A percentile compares a stretch with the other conserved stretches of the same genome.
Conservation (phyloP, 2,113 vertebrate genomes). For the Theropithecus gelada region DNA sequence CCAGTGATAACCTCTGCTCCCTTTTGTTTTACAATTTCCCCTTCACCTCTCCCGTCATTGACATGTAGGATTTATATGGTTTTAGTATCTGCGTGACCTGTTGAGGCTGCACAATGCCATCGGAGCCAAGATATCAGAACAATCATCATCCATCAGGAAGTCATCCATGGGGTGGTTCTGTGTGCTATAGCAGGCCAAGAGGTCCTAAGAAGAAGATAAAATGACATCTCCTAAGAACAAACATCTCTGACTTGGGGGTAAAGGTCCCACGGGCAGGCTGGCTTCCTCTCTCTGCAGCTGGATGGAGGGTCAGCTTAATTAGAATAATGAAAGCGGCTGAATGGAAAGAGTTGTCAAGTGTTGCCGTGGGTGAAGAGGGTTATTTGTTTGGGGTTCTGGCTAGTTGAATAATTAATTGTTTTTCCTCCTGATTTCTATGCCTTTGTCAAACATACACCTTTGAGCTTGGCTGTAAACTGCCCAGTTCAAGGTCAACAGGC, state of each 20-base stretch:
- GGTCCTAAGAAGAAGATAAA: not conserved
- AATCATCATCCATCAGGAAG: not conserved
- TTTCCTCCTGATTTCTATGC: not conserved
- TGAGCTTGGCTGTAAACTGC: not conserved
- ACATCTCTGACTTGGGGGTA: not conserved
- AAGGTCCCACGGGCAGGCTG: not conserved
- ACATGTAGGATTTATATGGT: not conserved
- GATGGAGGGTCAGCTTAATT: not conserved
- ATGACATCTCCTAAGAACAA: not conserved
- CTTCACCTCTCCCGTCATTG: not conserved
- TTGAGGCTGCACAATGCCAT: not conserved
- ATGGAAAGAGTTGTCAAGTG: not conserved
- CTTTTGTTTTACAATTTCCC: conserved; percentile 39
- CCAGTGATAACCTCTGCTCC: not conserved
- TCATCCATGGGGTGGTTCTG: not conserved
- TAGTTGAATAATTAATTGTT: not conserved
- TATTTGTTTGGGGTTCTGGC: not conserved
- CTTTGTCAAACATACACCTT: not conserved
- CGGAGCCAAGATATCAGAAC: not conserved
- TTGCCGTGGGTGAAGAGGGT: no score
- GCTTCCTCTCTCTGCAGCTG: not conserved
- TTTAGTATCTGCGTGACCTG: conserved; percentile 11
- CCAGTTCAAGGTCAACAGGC: not conserved
- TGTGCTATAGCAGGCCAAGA: not conserved
- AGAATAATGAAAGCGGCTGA: not conserved